Conservation (phyloP, 2,888 invertebrate species). For the Pimpla rufipes region DNA sequence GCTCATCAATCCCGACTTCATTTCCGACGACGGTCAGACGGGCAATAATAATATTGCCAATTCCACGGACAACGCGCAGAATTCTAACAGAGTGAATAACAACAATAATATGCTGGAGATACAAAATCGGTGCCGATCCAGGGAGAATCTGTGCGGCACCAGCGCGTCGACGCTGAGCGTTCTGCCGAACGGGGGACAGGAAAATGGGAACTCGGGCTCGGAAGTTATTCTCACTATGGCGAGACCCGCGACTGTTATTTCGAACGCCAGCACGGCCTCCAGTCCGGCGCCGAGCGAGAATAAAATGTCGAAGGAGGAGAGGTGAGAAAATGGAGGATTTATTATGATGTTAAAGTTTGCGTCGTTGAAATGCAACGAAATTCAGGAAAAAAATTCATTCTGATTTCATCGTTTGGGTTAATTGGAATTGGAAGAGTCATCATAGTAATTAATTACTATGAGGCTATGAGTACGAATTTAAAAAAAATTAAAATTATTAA, state of each 20-base stretch:
- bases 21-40: conserved; percentile 81
- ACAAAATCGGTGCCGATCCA: conserved; percentile 83
- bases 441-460: no score
- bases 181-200: conserved; percentile 80
- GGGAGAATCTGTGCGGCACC: conserved; percentile 84
- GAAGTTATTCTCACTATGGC: conserved; percentile 89
- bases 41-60: conserved; percentile 80
- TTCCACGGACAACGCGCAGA: conserved; percentile 66
- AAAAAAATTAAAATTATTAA: no score
- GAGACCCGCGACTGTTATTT: conserved; percentile 89
- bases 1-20: conserved; percentile 92
- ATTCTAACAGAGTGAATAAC: conserved; percentile 83
- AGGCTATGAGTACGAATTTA: no score
- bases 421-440: no score
- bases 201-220: conserved; percentile 82
- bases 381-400: no score
- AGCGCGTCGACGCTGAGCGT: conserved; percentile 82
- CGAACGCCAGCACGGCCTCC: conserved; percentile 88
- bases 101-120: conserved; percentile 82
- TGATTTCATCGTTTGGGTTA: no score
- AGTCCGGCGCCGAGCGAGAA: conserved; percentile 87
- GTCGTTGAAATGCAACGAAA: no score
- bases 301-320: conserved; percentile 87
- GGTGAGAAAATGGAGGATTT: conserved; percentile 82
- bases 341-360: no score